phyloP scores from a whole-genome alignment of 2,113 vertebrate species.

The Pygoscelis antarcticus region DNA sequence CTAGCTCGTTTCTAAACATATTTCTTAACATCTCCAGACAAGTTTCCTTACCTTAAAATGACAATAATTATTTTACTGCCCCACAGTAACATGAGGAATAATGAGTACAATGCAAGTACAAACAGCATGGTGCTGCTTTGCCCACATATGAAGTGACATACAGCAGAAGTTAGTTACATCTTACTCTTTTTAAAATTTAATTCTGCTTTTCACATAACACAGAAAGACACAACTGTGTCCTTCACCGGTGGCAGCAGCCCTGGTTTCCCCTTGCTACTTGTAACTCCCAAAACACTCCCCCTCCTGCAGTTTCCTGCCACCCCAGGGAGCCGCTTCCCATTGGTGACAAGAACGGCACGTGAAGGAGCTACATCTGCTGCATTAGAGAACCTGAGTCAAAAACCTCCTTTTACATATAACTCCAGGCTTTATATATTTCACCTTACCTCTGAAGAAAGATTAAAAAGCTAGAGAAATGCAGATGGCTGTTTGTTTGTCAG shows the following conservation, averaged over 20 bases:
- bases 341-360: not conserved
- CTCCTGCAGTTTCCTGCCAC: not conserved
- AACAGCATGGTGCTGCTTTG: not conserved
- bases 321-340: not conserved
- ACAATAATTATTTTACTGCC: not conserved
- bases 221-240: not conserved
- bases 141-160: not conserved
- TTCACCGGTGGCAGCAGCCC: not conserved
- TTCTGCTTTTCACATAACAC: not conserved
- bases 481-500: not conserved
- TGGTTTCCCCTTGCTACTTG: not conserved
- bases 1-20: not conserved
- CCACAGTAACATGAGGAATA: not conserved
- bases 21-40: not conserved
- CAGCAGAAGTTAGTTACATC: not conserved
- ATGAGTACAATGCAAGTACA: not conserved
- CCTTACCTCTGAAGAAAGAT: not conserved
- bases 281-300: not conserved
- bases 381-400: not conserved
- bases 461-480: constrained; percentile 27
- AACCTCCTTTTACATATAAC: not conserved
- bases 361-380: not conserved
- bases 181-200: not conserved
- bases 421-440: not conserved
- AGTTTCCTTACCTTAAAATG: not conserved